Conservation (phyloP, 2,888 invertebrate genomes). For the Sarcophaga variegata region DNA sequence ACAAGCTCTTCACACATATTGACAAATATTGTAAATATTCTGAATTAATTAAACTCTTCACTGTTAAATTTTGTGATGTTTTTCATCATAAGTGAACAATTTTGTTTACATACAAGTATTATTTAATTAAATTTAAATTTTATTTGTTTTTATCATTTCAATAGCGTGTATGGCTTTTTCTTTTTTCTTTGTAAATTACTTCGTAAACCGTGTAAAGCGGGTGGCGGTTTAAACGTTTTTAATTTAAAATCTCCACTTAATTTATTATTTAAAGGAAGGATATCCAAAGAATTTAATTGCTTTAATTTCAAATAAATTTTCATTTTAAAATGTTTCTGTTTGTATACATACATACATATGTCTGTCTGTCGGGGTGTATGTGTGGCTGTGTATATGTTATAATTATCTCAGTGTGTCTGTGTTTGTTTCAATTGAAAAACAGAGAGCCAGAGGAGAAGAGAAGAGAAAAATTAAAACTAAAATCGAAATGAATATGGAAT, state of each 20-base stretch:
- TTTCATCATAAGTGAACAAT: too few species aligned
- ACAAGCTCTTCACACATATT: too few species aligned
- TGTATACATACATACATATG: not conserved
- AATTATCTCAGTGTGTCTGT: not conserved
- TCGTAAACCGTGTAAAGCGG: too few species aligned
- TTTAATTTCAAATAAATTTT: constrained; percentile 62
- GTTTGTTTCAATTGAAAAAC: not conserved
- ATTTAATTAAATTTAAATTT: too few species aligned
- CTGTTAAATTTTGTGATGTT: too few species aligned
- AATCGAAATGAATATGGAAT: too few species aligned
- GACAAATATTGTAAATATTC: too few species aligned
- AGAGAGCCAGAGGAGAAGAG: not conserved
- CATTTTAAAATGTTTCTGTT: constrained; percentile 9
- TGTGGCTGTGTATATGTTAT: not conserved
- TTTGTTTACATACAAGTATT: too few species aligned
- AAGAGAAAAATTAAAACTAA: not conserved
- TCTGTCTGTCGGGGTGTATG: not conserved
- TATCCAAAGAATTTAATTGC: constrained; percentile 57
- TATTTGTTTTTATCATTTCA: too few species aligned
- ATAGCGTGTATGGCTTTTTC: too few species aligned
- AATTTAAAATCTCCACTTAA: constrained; percentile 46
- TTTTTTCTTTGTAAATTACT: too few species aligned
- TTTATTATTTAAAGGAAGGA: constrained; percentile 63
- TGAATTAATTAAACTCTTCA: too few species aligned
- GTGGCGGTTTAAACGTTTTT: not conserved